Base-by-base conservation (phyloP, 2,888 invertebrate genomes). In the Andrena camellia region DNA sequence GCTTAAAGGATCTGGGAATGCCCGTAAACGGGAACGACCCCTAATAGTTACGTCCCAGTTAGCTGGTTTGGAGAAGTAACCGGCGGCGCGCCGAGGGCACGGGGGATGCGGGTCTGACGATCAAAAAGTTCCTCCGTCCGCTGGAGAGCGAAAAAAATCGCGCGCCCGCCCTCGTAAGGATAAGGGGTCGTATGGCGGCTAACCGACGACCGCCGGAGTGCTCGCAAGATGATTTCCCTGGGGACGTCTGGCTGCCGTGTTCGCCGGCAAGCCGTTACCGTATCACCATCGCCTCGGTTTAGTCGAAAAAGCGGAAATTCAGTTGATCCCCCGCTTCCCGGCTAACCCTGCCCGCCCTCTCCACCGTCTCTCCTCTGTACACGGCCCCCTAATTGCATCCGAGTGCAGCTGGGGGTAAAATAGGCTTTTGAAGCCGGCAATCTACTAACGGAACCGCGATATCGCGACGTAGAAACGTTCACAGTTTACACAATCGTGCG, bases 211-310 rank as follows among this genome's bases (percentile, higher is more conserved):
- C 68, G 67, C 50, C 57, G 17, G 42, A 6, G 26, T 33, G 77
- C 87, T 87, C 35, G 78, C 72, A 81, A 64, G 64, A 79, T 86
- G 84, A 88, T 88, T 88, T 87, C 87, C 87, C 87, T 35, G 17
- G 84, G 70, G 87, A 50, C 17, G n/a, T 17, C 71, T 50, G 81
- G 67, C 69, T 52, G 66, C 62, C 35, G 33, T 62, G 54, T 67
- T 75, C 83, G 81, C 83, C 66, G 20, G 64, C 77, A 78, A 68
- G 35, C 77, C 72, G 73, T 87, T 86, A 85, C 78, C 63, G 60
- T 79, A 70, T 83, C 54, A 82, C 68, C 69, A 72, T 60, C 78
- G 31, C 31, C 70, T 59, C 73, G 69, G 72, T 83, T 82, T 82
- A 54, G 63, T 50, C 62, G 63, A 84, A 80, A 81, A 80, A 52